Percentiles rank a stretch among this genome's conserved stretches.
These are phyloP conservation scores for Panzeria rudis DNA, from an alignment of 2,888 invertebrate genomes.

Conservation along the genomic window DNA sequence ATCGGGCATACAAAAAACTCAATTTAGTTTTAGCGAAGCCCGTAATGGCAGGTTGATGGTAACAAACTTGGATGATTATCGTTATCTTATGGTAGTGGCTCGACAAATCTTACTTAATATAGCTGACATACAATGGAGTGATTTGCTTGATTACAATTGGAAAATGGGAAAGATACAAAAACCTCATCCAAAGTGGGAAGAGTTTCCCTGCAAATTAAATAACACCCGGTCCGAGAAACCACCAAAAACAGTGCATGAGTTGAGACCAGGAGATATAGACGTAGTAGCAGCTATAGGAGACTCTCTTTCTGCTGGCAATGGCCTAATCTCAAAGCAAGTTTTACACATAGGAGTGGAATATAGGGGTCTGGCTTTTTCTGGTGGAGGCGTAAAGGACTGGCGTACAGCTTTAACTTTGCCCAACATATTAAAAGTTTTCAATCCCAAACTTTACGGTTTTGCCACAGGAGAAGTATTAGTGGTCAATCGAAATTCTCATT, in stretches of 20 bases:
- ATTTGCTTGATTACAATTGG: constrained; percentile 69
- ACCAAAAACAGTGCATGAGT: constrained; percentile 85
- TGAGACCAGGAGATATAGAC: constrained; percentile 86
- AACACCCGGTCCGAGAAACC: constrained; percentile 78
- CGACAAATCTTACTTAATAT: constrained; percentile 72
- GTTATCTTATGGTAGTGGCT: constrained; percentile 73
- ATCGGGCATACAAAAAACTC: constrained; percentile 73
- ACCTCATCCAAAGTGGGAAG: constrained; percentile 72
- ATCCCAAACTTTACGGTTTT: constrained; percentile 86
- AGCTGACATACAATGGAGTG: constrained; percentile 70
- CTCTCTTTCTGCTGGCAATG: constrained; percentile 86
- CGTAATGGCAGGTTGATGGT: constrained; percentile 74
- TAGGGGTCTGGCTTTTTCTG: constrained; percentile 84
- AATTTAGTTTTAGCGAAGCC: constrained; percentile 61
- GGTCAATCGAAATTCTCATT: constrained; percentile 75
- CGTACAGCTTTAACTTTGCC: constrained; percentile 85
- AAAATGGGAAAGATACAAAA: constrained; percentile 79
- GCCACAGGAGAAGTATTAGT: constrained; percentile 77
- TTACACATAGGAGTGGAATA: constrained; percentile 84
- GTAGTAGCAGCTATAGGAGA: constrained; percentile 86
- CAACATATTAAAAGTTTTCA: constrained; percentile 87
- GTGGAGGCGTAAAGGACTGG: constrained; percentile 85
- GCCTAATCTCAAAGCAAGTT: constrained; percentile 84
- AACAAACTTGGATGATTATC: constrained; percentile 76
- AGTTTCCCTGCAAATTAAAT: constrained; percentile 82